A percentile compares a stretch with the other conserved stretches of the same genome.
These are phyloP conservation scores for Papilio polytes DNA, from an alignment of 1,140 invertebrate species.

Conservation along the genomic window DNA sequence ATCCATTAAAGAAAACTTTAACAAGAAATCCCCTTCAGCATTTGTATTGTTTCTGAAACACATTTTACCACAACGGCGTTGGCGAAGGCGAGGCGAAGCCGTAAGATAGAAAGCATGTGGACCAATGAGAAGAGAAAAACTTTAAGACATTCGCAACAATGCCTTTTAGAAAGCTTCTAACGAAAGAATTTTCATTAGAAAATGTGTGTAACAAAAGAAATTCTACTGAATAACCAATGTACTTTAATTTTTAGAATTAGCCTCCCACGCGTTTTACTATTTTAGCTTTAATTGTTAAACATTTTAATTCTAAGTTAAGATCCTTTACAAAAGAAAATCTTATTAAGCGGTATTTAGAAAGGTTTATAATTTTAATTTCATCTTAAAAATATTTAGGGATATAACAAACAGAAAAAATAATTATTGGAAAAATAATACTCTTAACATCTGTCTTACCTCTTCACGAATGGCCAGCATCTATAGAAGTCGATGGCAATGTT, in stretches of 20 bases:
- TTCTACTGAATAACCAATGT: conserved; percentile 35
- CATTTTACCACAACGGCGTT: conserved; percentile 16
- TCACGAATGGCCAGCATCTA: conserved; percentile 88
- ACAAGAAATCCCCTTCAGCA: conserved; percentile 14
- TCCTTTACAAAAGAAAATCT: background rate
- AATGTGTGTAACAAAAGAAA: conserved; percentile 40
- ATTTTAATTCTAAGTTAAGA: background rate
- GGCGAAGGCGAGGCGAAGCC: conserved; percentile 18
- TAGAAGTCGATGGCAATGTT: conserved; percentile 90
- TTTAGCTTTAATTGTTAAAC: background rate
- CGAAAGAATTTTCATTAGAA: conserved; percentile 37
- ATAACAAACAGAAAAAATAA: too few relatives aligned
- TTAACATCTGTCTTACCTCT: conserved; percentile 82
- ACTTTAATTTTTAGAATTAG: conserved; percentile 32
- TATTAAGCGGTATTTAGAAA: background rate
- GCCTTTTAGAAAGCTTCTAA: conserved; percentile 39
- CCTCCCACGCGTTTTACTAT: background rate
- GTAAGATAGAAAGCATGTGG: conserved; percentile 31
- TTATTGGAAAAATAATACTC: too few relatives aligned
- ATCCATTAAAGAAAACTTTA: conserved; percentile 24
- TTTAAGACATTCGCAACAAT: conserved; percentile 40
- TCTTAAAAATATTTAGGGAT: too few relatives aligned
- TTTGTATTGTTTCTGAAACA: conserved; percentile 36
- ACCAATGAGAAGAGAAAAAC: conserved; percentile 37
- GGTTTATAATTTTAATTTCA: too few relatives aligned